Evolutionary conservation across 2,888 invertebrate genomes (phyloP), one percentile per base, ranked within the genome.

Genomic region (Idaea straminata): DNA sequence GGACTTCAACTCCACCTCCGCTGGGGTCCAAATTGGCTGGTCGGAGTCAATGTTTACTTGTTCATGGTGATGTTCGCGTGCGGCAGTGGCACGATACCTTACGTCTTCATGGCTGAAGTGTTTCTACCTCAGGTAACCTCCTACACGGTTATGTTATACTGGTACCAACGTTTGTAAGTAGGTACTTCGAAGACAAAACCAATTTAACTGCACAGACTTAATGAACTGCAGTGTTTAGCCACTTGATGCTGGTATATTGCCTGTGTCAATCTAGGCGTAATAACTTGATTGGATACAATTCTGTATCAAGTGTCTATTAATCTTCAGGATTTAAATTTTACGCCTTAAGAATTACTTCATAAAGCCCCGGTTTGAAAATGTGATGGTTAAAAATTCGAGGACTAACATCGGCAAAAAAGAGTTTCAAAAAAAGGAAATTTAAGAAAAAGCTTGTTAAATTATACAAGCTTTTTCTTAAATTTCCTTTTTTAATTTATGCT

Each of bases 81-180:
- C 2, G 88, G 89, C 3, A 83, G 84, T 0, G 87, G 87, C 0
- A 87, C 83, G 0, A 79, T 88, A n/a, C 85, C 88, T 0, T 83
- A 74, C 34, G 81, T 88, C 2, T 62, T 88, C 3, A 61, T 79
- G 0, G 80, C 84, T 61, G 89, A 89, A 64, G 69, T 87, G 1
- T 88, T 87, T 64, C 66, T 88, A 61, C 88, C 88, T n/a, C 85
- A 89, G 81, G 89, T 87, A 62, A 66, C 72, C 36, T 62, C 59
- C 7, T 67, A 35, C 38, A 60, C 2, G 38, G 7, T 65, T 10
- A 25, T 59, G 16, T 13, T 4, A 15, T 34, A 5, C 10, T 59
- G 59, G 59, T 25, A 25, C 13, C 34, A 7, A 5, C n/a, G 58
- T 57, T 25, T 25, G 25, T 25, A 25, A 25, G 3, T n/a, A 25